Evolutionary conservation across 2,113 vertebrate genomes (phyloP).

Genomic region (Scytalopus superciliaris): DNA sequence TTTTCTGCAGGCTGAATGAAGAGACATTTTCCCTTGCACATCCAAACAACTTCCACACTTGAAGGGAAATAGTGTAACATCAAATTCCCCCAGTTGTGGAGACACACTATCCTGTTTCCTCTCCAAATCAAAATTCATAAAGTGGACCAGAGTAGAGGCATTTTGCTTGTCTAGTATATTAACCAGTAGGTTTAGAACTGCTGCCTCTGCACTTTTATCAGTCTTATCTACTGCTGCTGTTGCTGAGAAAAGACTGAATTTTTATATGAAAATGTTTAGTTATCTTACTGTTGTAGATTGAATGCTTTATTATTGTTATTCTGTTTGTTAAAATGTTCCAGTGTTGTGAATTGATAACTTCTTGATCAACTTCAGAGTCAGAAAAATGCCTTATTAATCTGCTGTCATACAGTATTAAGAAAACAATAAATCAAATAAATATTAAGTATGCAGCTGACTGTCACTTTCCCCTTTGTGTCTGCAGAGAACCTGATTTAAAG

Average conservation of each 20-base stretch:
- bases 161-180: background rate
- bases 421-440: background rate
- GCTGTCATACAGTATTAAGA: background rate
- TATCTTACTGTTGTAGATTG: background rate
- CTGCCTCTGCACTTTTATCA: background rate
- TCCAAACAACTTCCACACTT: background rate
- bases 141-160: background rate
- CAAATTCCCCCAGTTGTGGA: accelerated
- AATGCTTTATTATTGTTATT: background rate
- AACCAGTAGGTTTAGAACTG: background rate
- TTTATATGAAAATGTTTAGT: background rate
- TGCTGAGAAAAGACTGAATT: background rate
- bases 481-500: background rate
- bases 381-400: background rate
- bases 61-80: background rate
- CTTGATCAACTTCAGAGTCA: background rate
- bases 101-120: accelerated
- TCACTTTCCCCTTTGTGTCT: background rate
- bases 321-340: background rate
- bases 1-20: background rate
- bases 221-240: background rate
- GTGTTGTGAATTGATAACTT: background rate
- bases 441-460: background rate
- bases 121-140: background rate
- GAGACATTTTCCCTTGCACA: background rate